Base-by-base conservation (phyloP, 2,113 vertebrate genomes). In the Elachura formosa region DNA sequence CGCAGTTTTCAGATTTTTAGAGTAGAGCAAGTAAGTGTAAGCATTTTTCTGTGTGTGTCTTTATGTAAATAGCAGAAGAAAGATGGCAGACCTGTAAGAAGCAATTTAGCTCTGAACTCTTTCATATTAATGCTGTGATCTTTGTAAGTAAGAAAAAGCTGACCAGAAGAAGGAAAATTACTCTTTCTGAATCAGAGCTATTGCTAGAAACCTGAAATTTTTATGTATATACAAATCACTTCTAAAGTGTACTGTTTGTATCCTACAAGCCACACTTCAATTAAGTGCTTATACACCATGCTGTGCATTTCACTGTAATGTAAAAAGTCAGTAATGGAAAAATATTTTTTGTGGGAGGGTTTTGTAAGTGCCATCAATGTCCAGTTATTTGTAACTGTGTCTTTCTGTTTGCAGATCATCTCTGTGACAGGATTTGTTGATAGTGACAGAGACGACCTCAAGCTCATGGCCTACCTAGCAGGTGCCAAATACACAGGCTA, bases 371-470 rank as follows among this genome's bases (percentile, higher is more conserved):
- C 41, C 3, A 2, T 45, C 23, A 16, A 0, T 40, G 17, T 72
- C 90, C 10, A 24, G 16, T 84, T 92, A 22, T 46, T 64, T 63
- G 11, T 38, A 80, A 48, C 5, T 19, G 20, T 46, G n/a, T 82
- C 62, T 71, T 74, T 90, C 55, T 84, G 1, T 52, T 40, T 78
- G 29, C 92, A 99, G 99, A 99, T 99, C 41, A 98, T 99, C 91
- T 99, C 99, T 4, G 98, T 99, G 96, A 99, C 99, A 3, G 99
- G 99, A 29, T 99, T 99, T 91, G 97, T 99, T 83, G 99, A 99
- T 20, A 98, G 98, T 26, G 99, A 99, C 97, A 97, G 99, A 93
- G 99, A 99, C 68, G 99, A 99, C 96, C 97, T 99, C 75, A 99
- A 99, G 96, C 91, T 99, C 51, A 99, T 99, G 99, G 98, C 98